Percentiles rank a stretch among this genome's conserved stretches.
Conservation (phyloP, 1,140 invertebrate species). For the Stratiolaelaps scimitus region DNA sequence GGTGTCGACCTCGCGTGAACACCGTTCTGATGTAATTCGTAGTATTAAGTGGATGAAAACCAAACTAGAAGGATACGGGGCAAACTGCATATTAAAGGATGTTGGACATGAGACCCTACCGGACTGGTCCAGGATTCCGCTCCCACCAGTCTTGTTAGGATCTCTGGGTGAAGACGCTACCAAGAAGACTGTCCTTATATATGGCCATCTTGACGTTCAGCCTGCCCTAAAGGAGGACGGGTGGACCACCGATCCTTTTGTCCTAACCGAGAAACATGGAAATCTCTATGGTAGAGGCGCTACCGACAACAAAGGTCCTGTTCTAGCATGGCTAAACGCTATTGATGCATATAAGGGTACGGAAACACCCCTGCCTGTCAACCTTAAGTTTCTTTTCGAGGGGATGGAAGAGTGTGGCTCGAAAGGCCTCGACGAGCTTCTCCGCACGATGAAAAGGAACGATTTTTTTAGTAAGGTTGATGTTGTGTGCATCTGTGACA, state of each 20-base stretch:
- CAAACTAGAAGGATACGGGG: slow-evolving; percentile 50
- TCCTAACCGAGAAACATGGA: slow-evolving; percentile 67
- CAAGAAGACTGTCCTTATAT: slow-evolving; percentile 25
- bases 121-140: slow-evolving; percentile 55
- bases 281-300: slow-evolving; percentile 85
- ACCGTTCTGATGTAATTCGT: slow-evolving; percentile 54
- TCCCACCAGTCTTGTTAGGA: slow-evolving; percentile 81
- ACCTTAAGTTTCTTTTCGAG: slow-evolving; percentile 84
- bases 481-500: slow-evolving; percentile 94
- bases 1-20: slow-evolving; percentile 71
- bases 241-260: slow-evolving; percentile 90
- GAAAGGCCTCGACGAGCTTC: slow-evolving; percentile 76
- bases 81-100: slow-evolving; percentile 60
- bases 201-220: slow-evolving; percentile 31
- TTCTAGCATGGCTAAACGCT: slow-evolving; percentile 82
- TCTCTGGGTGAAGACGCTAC: not conserved
- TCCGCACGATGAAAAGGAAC: slow-evolving; percentile 56
- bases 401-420: slow-evolving; percentile 98
- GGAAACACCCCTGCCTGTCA: slow-evolving; percentile 62
- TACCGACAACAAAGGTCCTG: slow-evolving; percentile 73
- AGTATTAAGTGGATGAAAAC: slow-evolving; percentile 58
- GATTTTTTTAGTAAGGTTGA: slow-evolving; percentile 57
- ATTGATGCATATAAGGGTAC: slow-evolving; percentile 71
- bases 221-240: slow-evolving; percentile 55
- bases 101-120: slow-evolving; percentile 59